Conservation (phyloP, 2,888 invertebrate species). For the Zonitis immaculata region DNA sequence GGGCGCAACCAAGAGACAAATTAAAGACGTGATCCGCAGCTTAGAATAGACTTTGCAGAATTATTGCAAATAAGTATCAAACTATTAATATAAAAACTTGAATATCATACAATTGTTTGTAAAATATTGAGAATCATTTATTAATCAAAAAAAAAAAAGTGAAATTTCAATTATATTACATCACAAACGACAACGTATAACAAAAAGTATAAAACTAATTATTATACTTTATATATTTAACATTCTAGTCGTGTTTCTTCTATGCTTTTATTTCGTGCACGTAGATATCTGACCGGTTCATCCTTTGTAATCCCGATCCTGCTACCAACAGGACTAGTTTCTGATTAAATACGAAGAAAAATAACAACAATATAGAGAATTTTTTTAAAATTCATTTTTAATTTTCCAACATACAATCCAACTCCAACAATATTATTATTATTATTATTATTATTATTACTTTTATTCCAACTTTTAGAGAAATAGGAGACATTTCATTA, state of each 20-base stretch:
- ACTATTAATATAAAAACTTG: too few species aligned
- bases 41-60: slow-evolving; percentile 13
- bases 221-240: slow-evolving; percentile 3
- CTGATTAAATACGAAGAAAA: neutral
- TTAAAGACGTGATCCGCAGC: slow-evolving; percentile 24
- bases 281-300: slow-evolving; percentile 13
- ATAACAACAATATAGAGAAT: too few species aligned
- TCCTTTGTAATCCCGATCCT: slow-evolving; percentile 23
- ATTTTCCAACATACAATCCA: too few species aligned
- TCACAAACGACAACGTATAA: neutral
- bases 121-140: neutral
- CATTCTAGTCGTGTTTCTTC: slow-evolving; percentile 9
- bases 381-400: too few species aligned
- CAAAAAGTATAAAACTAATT: neutral
- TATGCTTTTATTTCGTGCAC: slow-evolving; percentile 17
- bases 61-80: too few species aligned
- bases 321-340: neutral
- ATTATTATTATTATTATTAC: too few species aligned
- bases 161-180: neutral
- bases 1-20: slow-evolving; percentile 20
- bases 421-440: too few species aligned
- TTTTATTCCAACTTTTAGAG: too few species aligned
- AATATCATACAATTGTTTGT: too few species aligned
- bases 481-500: too few species aligned
- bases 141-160: neutral